Percentiles rank a stretch among this genome's conserved stretches.
These are phyloP conservation scores for Oophaga sylvatica DNA, from an alignment of 2,797 vertebrate species.

Conservation along the genomic window DNA sequence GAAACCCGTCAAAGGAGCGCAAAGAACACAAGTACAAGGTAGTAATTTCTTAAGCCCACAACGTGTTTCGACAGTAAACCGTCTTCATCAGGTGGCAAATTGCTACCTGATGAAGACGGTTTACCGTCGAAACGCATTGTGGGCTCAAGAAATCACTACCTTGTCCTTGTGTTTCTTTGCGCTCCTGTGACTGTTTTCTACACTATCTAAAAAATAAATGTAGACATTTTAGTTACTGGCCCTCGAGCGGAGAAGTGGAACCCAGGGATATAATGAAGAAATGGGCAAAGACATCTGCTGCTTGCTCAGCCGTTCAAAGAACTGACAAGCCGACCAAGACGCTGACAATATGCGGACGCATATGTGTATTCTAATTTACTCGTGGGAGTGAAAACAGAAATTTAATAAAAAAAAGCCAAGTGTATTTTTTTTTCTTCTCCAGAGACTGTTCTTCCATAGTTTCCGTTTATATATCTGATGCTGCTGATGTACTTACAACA, in stretches of 20 bases:
- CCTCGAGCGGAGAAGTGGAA: not conserved
- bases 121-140: no score
- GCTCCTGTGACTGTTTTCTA: no score
- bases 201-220: no score
- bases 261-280: not conserved
- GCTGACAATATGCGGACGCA: constrained; percentile 16
- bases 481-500: not conserved
- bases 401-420: constrained; percentile 8
- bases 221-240: not conserved
- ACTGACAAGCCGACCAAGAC: constrained; percentile 24
- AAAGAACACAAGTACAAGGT: no score
- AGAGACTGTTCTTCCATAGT: not conserved
- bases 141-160: no score
- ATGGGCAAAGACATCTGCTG: constrained; percentile 28
- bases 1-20: no score
- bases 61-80: no score
- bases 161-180: no score
- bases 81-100: no score
- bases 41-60: no score
- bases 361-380: constrained; percentile 37
- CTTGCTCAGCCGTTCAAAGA: constrained; percentile 28
- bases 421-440: not conserved
- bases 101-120: no score
- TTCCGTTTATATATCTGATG: not conserved
- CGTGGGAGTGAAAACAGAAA: not conserved